Base-by-base conservation (phyloP, 2,797 vertebrate genomes). In the Numenius phaeopus region DNA sequence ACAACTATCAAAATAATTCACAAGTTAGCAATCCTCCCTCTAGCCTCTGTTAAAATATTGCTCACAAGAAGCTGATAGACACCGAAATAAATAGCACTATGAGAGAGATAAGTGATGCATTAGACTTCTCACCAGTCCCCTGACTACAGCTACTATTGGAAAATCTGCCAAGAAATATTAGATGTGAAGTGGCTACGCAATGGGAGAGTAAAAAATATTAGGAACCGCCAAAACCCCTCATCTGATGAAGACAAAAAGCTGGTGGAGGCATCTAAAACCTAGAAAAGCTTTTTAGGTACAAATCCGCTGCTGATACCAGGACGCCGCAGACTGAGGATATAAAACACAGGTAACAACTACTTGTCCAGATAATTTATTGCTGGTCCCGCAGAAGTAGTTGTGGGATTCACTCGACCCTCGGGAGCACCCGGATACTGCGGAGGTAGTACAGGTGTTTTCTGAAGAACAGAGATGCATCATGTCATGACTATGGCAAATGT, bases 81-180 rank as follows among this genome's bases (percentile, higher is more conserved):
- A 61, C 22, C 1, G 30, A 88, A 88, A 91, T 80, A 91, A 96
- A 70, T 6, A 89, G 67, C 64, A 44, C 2, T 26, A 39, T 10
- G 82, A 87, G 72, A 61, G 84, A 77, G n/a, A 44, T 27, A 75
- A 91, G 87, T 65, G 91, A 93, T 88, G 76, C 93, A 83, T 90
- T 67, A 67, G 87, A 77, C 52, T 93, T 64, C 82, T 96, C 85
- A 90, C 67, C 65, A 59, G 76, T 84, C 76, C 59, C 87, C 67
- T 83, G 89, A 91, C 87, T 95, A 54, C 55, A 87, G 69, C 87
- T 75, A 47, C 89, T 69, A 27, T 13, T 89, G 89, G 82, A 80
- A 89, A 73, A 73, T 34, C 79, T 85, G 84, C 69, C 82, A 90
- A 67, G 80, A 93, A 90, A 75, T 61, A 92, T 78, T 44, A 87